phyloP scores from a whole-genome alignment of 2,888 invertebrate species.

The Carcina quercana region DNA sequence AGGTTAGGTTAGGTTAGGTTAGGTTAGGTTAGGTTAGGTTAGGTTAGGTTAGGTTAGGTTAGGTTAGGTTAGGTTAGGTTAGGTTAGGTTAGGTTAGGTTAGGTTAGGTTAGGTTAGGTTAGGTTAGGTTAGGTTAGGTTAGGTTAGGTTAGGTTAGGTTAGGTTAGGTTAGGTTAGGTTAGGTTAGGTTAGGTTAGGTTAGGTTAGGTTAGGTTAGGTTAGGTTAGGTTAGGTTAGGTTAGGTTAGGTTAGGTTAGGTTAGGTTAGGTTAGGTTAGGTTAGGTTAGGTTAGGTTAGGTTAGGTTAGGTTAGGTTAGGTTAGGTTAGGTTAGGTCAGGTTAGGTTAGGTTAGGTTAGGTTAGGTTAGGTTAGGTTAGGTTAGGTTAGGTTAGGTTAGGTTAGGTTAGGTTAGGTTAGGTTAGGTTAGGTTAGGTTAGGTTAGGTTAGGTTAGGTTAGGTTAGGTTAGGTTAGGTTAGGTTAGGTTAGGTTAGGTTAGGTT shows the following conservation, averaged over 20 bases:
- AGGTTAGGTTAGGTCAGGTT: slow-evolving; percentile 5
- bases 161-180: slow-evolving; percentile 5
- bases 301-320: slow-evolving; percentile 5
- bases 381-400: slow-evolving; percentile 7
- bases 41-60: slow-evolving; percentile 5
- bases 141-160: slow-evolving; percentile 5
- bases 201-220: slow-evolving; percentile 5
- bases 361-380: slow-evolving; percentile 7
- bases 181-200: slow-evolving; percentile 5
- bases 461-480: slow-evolving; percentile 7
- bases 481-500: slow-evolving; percentile 7
- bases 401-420: slow-evolving; percentile 6
- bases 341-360: slow-evolving; percentile 41
- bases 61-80: slow-evolving; percentile 5
- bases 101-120: slow-evolving; percentile 5
- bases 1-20: slow-evolving; percentile 5
- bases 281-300: slow-evolving; percentile 5
- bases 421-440: slow-evolving; percentile 7
- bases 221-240: slow-evolving; percentile 5
- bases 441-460: slow-evolving; percentile 7
- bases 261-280: slow-evolving; percentile 5
- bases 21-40: slow-evolving; percentile 5
- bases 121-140: slow-evolving; percentile 5
- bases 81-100: slow-evolving; percentile 5
- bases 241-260: slow-evolving; percentile 5